Base-by-base conservation (phyloP, 2,888 invertebrate genomes). In the Troilus luridus region DNA sequence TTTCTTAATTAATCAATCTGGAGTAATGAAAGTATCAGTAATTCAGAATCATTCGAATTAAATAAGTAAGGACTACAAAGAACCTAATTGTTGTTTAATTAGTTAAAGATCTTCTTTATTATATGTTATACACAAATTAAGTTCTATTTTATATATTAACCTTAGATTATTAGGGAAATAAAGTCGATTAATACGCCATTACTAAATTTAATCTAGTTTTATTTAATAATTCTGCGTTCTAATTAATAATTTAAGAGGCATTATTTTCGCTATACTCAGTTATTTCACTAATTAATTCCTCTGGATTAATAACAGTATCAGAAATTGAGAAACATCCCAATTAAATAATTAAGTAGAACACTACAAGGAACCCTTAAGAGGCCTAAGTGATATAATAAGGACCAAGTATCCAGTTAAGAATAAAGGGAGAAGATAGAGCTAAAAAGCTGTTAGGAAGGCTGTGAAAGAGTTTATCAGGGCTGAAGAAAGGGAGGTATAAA, bases 391-490 rank as follows among this genome's bases (percentile, higher is more conserved):
- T 77, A 77, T 77, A 85, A 85, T 85, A 85, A 56, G 56, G 85
- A 85, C 56, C 85, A 85, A 85, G 85, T 85, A 85, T 85, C 56
- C 56, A 56, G 85, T 85, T 85, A 85, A 85, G 85, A 56, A 56
- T 85, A 85, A 85, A 85, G n/a, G 41, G 85, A 56, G 56, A n/a
- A 85, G 85, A 85, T 85, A 85, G 85, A 85, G 85, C 85, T 85
- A 85, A 85, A 85, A 85, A 54, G 85, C 81, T 81, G 81, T 81
- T 81, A 81, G 81, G 81, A 81, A 81, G 81, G 85, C 85, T 85
- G 85, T 85, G 85, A 85, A 85, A 85, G 85, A 85, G 85, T 85
- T 85, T 85, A 85, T 85, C 85, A 85, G 85, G 56, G 85, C 85
- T 56, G 85, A 85, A 85, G 85, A 56, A 85, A 85, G 85, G 85